A percentile compares a stretch with the other conserved stretches of the same genome.
These are phyloP conservation scores for Holacanthella duospinosa DNA, from an alignment of 2,888 invertebrate genomes.

Conservation along the genomic window DNA sequence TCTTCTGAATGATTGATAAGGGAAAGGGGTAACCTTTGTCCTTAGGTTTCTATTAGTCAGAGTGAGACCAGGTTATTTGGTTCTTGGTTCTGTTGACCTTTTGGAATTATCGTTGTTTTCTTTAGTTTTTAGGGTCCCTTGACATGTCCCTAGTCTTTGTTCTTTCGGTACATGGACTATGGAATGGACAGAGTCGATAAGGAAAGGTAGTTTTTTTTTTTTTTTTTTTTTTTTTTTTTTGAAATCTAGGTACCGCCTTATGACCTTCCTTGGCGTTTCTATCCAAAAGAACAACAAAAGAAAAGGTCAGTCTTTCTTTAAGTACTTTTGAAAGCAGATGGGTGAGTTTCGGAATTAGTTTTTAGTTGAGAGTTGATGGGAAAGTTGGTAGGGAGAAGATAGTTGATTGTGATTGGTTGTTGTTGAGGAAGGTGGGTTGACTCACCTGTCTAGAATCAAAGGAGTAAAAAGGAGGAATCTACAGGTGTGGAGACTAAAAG, in stretches of 20 bases:
- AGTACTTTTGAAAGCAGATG: background rate
- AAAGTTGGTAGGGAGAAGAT: background rate
- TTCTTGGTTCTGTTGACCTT: too few species aligned
- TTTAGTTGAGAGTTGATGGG: too few species aligned
- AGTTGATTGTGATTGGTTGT: background rate
- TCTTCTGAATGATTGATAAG: background rate
- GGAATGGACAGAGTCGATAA: background rate
- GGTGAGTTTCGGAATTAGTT: background rate
- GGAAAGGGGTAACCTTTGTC: constrained; percentile 1
- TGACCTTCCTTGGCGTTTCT: too few species aligned
- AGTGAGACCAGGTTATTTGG: background rate
- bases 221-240: background rate
- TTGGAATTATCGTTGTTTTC: too few species aligned
- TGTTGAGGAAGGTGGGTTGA: background rate
- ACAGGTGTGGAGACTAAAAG: background rate
- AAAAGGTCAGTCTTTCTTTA: background rate
- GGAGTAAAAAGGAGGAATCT: background rate
- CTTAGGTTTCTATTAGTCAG: background rate
- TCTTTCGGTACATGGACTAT: background rate
- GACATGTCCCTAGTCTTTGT: background rate
- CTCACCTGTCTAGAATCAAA: background rate
- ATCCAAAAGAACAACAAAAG: background rate
- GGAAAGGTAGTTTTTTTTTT: too few species aligned
- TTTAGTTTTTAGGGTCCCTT: background rate
- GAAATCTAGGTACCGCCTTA: too few species aligned